phyloP scores from a whole-genome alignment of 2,113 vertebrate genomes.

The Monopterus albus region DNA sequence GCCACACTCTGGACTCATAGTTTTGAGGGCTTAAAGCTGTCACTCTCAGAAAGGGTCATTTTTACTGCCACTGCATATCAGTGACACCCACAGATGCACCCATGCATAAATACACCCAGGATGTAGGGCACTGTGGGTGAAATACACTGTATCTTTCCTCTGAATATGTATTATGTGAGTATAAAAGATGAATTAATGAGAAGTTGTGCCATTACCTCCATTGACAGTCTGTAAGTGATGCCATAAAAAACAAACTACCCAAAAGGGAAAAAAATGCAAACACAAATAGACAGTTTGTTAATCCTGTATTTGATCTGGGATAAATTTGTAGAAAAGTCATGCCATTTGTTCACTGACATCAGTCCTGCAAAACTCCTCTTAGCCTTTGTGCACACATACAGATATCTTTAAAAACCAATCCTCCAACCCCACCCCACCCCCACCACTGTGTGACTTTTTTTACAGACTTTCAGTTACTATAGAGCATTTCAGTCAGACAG shows the following conservation, averaged over 20 bases:
- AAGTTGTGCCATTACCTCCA: too few relatives aligned
- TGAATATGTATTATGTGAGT: slow-evolving; percentile 13
- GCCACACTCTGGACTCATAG: slow-evolving; percentile 6
- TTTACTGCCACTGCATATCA: slow-evolving; percentile 53
- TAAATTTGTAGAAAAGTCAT: too few relatives aligned
- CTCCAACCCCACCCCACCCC: too few relatives aligned
- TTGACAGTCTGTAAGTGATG: too few relatives aligned
- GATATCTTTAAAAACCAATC: too few relatives aligned
- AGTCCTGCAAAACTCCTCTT: too few relatives aligned
- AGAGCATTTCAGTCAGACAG: background rate
- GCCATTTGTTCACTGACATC: too few relatives aligned
- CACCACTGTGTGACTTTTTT: too few relatives aligned
- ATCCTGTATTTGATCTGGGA: too few relatives aligned
- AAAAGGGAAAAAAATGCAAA: too few relatives aligned
- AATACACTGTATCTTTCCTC: slow-evolving; percentile 21
- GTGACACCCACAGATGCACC: slow-evolving; percentile 38
- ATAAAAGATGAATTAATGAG: slow-evolving; percentile 46
- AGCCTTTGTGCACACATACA: too few relatives aligned
- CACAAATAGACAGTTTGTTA: too few relatives aligned
- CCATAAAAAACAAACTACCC: slow-evolving; percentile 53
- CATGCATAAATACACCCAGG: slow-evolving; percentile 6
- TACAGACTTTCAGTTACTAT: background rate
- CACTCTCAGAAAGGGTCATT: slow-evolving; percentile 58
- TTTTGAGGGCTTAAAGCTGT: slow-evolving; percentile 59
- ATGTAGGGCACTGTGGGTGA: slow-evolving; percentile 4